phyloP scores from a whole-genome alignment of 2,888 invertebrate genomes.

The Ditylenchus weischeri region DNA sequence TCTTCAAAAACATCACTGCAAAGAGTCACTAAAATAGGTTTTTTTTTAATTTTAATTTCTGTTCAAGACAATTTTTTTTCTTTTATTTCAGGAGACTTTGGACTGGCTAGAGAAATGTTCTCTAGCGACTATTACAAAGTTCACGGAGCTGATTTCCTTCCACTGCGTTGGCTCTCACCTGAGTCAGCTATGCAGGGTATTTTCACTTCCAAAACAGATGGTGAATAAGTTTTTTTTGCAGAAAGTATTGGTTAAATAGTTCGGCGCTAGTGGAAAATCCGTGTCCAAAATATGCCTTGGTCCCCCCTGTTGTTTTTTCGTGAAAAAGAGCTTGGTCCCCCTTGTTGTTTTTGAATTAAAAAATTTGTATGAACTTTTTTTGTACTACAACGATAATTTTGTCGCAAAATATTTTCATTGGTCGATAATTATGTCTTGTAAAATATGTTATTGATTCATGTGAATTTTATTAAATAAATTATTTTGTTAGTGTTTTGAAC shows the following conservation, averaged over 20 bases:
- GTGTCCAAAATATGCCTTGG: too few species aligned
- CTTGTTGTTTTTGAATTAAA: too few species aligned
- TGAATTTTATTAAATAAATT: too few species aligned
- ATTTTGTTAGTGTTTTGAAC: too few species aligned
- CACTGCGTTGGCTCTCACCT: conserved; percentile 97
- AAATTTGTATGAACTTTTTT: too few species aligned
- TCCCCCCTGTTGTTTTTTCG: too few species aligned
- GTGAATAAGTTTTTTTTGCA: background rate
- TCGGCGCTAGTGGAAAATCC: too few species aligned
- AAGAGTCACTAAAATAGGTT: conserved; percentile 85
- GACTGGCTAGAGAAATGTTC: conserved; percentile 90
- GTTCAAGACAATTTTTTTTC: background rate
- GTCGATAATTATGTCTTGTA: too few species aligned
- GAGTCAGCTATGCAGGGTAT: conserved; percentile 92
- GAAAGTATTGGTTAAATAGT: background rate
- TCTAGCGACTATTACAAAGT: conserved; percentile 95
- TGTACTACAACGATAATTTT: too few species aligned
- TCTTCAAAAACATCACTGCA: conserved; percentile 57
- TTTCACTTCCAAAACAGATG: conserved; percentile 85
- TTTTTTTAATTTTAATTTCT: background rate
- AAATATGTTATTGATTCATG: too few species aligned
- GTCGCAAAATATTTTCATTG: too few species aligned
- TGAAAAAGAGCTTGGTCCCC: too few species aligned
- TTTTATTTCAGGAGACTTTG: conserved; percentile 73
- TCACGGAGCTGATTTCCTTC: conserved; percentile 81